Evolutionary conservation across 2,113 vertebrate species (phyloP).

Genomic region (Chelonoidis abingdonii): DNA sequence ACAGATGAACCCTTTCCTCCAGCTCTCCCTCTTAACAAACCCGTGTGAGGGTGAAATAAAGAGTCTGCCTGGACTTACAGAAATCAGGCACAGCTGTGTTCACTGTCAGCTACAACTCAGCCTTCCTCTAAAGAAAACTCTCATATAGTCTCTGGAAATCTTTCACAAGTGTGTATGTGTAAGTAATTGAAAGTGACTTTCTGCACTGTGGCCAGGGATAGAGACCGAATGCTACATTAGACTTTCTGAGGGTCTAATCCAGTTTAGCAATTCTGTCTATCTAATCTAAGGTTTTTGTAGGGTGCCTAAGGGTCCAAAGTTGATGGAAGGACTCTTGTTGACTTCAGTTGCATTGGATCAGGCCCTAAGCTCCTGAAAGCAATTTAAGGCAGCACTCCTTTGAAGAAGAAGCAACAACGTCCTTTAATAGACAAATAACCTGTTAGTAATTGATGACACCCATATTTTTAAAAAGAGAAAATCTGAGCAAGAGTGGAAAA

Average conservation of each 20-base stretch:
- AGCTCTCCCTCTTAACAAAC: not conserved
- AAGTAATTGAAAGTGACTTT: not conserved
- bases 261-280: not conserved
- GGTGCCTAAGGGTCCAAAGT: not conserved
- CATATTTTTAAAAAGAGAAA: not conserved
- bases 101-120: not conserved
- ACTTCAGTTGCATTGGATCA: not conserved
- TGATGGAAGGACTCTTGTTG: not conserved
- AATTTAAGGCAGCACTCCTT: not conserved
- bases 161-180: not conserved
- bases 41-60: not conserved
- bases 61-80: not conserved
- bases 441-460: not conserved
- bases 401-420: not conserved
- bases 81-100: not conserved
- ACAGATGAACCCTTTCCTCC: constrained; percentile 6
- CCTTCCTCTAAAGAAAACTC: not conserved
- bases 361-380: not conserved
- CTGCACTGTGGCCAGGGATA: not conserved
- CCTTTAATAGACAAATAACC: not conserved
- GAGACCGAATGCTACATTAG: not conserved
- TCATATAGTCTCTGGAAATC: not conserved
- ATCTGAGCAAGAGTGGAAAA: not conserved
- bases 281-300: not conserved
- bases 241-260: not conserved